Percentiles rank a stretch among this genome's conserved stretches.
These are phyloP conservation scores for Arge pagana DNA, from an alignment of 2,888 invertebrate genomes.

Conservation along the genomic window DNA sequence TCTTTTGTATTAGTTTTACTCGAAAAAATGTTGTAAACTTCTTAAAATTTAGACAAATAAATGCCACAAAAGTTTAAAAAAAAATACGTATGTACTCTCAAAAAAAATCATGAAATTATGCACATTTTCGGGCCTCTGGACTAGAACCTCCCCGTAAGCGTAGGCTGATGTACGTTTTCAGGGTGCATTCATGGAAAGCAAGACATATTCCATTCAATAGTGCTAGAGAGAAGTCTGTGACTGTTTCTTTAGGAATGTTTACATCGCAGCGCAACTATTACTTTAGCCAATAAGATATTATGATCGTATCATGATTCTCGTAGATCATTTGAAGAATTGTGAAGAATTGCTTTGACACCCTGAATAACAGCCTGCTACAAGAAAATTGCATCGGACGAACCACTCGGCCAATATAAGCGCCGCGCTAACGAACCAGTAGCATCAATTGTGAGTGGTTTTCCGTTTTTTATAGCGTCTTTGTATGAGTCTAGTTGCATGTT, in stretches of 20 bases:
- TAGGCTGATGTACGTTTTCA: slow-evolving; percentile 22
- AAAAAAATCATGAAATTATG: too few species aligned
- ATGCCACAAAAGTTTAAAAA: too few species aligned
- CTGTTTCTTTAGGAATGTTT: slow-evolving; percentile 3
- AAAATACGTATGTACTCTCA: too few species aligned
- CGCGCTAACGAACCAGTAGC: slow-evolving; percentile 17
- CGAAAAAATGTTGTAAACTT: too few species aligned
- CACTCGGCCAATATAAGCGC: slow-evolving; percentile 23
- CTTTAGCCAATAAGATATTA: neutral
- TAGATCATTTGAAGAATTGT: slow-evolving; percentile 26
- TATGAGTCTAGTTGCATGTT: slow-evolving; percentile 15
- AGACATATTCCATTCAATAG: slow-evolving; percentile 24
- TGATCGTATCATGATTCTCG: slow-evolving; percentile 3
- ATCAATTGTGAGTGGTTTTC: slow-evolving; percentile 14
- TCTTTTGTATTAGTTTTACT: too few species aligned
- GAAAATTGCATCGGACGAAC: slow-evolving; percentile 23
- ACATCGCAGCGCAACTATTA: neutral
- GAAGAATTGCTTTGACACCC: slow-evolving; percentile 17
- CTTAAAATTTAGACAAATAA: too few species aligned
- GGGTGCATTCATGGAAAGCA: slow-evolving; percentile 23
- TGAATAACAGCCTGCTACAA: slow-evolving; percentile 25
- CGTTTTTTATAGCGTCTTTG: slow-evolving; percentile 3
- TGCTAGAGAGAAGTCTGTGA: slow-evolving; percentile 6
- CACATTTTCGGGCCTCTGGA: too few species aligned
- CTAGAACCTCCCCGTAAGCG: too few species aligned